Evolutionary conservation across 2,797 vertebrate genomes (phyloP).

Genomic region (Telmatherina bonti): DNA sequence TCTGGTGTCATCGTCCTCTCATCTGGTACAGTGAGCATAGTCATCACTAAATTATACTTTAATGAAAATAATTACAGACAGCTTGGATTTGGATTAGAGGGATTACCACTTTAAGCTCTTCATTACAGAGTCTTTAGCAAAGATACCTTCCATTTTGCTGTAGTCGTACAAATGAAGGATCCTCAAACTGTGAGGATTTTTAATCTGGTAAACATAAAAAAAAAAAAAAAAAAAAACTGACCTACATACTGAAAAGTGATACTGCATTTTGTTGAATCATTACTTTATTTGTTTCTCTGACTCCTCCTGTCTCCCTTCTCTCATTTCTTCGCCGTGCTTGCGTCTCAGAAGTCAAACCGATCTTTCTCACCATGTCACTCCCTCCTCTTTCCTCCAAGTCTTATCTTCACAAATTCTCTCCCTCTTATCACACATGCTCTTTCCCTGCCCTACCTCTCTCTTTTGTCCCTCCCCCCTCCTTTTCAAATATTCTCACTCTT

Average conservation of each 20-base stretch:
- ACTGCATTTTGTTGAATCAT: slow-evolving; percentile 55
- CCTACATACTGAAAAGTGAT: slow-evolving; percentile 19
- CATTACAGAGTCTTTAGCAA: slow-evolving; percentile 52
- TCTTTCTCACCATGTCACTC: slow-evolving; percentile 28
- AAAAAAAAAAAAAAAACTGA: slow-evolving; percentile 24
- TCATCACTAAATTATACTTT: slow-evolving; percentile 38
- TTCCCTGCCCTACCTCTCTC: background rate
- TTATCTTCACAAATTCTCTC: background rate
- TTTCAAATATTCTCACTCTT: slow-evolving; percentile 11
- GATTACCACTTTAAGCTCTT: slow-evolving; percentile 64
- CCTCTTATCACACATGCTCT: background rate
- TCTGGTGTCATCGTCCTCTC: background rate
- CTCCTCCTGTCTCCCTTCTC: slow-evolving; percentile 17
- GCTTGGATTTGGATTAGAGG: slow-evolving; percentile 65
- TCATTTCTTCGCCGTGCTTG: slow-evolving; percentile 25
- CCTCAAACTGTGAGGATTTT: slow-evolving; percentile 26
- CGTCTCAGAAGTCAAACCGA: slow-evolving; percentile 29
- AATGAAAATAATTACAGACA: slow-evolving; percentile 57
- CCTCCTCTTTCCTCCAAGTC: slow-evolving; percentile 6
- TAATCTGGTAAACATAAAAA: slow-evolving; percentile 13
- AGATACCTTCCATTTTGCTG: slow-evolving; percentile 38
- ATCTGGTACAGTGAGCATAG: slow-evolving; percentile 1
- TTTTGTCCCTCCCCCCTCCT: slow-evolving; percentile 36
- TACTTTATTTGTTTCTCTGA: slow-evolving; percentile 49
- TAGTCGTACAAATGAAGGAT: slow-evolving; percentile 3